Conservation (phyloP, 92 coral and sea anemone genomes). For the Zoanthus gigantus region DNA sequence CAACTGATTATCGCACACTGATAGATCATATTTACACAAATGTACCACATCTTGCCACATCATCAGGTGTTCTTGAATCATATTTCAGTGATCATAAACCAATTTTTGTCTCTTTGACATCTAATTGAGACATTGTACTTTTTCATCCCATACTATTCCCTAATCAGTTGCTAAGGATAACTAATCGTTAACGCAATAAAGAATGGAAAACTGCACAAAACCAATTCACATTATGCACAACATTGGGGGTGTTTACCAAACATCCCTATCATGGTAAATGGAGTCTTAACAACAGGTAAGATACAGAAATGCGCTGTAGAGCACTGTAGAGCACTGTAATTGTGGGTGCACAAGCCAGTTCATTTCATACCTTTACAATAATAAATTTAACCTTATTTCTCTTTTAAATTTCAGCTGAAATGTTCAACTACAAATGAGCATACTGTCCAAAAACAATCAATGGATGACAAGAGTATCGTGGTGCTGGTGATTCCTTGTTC, state of each 20-base stretch:
- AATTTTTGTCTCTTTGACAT: conserved; percentile 24
- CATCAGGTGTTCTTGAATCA: conserved; percentile 65
- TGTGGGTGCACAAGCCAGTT: conserved; percentile 46
- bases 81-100: conserved; percentile 51
- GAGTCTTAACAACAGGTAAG: conserved; percentile 25
- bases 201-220: conserved; percentile 40
- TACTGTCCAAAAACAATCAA: conserved; percentile 47
- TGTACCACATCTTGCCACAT: conserved; percentile 59
- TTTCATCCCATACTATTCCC: conserved; percentile 46
- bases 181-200: conserved; percentile 28
- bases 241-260: conserved; percentile 53
- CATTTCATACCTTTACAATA: conserved; percentile 40
- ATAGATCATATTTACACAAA: conserved; percentile 75
- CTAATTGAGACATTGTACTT: conserved; percentile 36
- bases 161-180: conserved; percentile 39
- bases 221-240: conserved; percentile 47
- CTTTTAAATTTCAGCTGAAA: conserved; percentile 47
- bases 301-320: background rate
- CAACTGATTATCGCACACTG: conserved; percentile 67
- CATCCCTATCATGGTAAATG: conserved; percentile 21
- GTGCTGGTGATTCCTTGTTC: conserved; percentile 49
- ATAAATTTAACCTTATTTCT: conserved; percentile 50
- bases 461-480: conserved; percentile 56
- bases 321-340: conserved; percentile 9
- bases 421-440: conserved; percentile 49